Evolutionary conservation across 2,113 vertebrate genomes (phyloP), one percentile per base, ranked within the genome.

Genomic region (Chamaea fasciata): DNA sequence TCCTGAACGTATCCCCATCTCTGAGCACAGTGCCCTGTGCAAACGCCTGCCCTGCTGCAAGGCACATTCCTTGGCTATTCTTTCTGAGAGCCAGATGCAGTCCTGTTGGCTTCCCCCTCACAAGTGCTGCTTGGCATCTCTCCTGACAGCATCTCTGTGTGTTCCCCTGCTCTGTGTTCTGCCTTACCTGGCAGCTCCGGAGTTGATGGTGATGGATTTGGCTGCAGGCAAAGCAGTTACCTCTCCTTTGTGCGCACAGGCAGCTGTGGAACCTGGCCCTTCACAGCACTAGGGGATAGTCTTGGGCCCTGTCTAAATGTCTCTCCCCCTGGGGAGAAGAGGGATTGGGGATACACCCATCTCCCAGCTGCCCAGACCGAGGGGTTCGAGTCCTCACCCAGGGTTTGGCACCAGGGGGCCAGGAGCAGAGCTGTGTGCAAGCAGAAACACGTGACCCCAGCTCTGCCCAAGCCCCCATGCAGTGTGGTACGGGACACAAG

Each of bases 371-470:
- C 62, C 27, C 30, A 49, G n/a, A 28, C 13, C 13, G 10, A 33
- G 20, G 27, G 10, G 3, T n/a, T 57, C 2, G 23, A 62, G 55
- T 15, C 22, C 55, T 69, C 1, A 0, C 10, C 9, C 2, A 0
- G 12, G 15, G 18, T 37, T 55, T 14, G 49, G 41, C 19, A 11
- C 13, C 3, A 3, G 52, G 15, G 59, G 23, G 2, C 7, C 4
- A 10, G 83, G 46, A 70, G 65, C 44, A 67, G 74, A 93, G 68
- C 57, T 76, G 20, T 14, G 33, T 59, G 19, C 56, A 21, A 81
- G 62, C 16, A 73, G 37, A n/a, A 62, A 1, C 14, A 9, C 1
- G 0, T 5, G 11, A 16, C 19, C 28, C 7, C 19, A 15, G 30
- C 55, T 74, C 49, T 3, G 21, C 5, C 37, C 26, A 10, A 60